phyloP scores from a whole-genome alignment of 2,888 invertebrate genomes.

The Drosophila neonasuta region DNA sequence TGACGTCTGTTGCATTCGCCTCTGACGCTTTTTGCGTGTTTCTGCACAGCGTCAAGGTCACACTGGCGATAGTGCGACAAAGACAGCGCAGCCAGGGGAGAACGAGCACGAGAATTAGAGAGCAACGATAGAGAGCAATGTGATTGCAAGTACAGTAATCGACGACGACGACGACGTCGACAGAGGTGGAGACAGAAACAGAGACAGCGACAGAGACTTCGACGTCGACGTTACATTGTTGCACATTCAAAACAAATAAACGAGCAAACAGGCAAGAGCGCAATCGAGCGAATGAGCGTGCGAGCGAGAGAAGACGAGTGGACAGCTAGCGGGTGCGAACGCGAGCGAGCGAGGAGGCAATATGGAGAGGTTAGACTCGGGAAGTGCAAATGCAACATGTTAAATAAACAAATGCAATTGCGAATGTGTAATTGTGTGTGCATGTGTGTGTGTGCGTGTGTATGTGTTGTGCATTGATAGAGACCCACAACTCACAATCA shows the following conservation, averaged over 20 bases:
- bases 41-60: constrained; percentile 58
- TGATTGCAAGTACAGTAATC: constrained; percentile 36
- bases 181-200: constrained; percentile 1
- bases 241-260: constrained; percentile 47
- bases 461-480: constrained; percentile 21
- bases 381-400: constrained; percentile 65
- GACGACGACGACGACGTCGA: constrained; percentile 14
- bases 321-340: not conserved
- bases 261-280: constrained; percentile 28
- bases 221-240: constrained; percentile 46
- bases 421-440: not conserved
- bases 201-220: constrained; percentile 2
- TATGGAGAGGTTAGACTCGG: constrained; percentile 6
- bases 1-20: constrained; percentile 20
- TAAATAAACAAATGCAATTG: constrained; percentile 57
- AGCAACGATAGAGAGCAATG: constrained; percentile 1
- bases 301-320: not conserved
- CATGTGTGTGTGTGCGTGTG: not conserved
- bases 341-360: not conserved
- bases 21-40: constrained; percentile 13
- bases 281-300: constrained; percentile 18
- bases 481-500: constrained; percentile 50
- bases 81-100: constrained; percentile 4
- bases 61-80: constrained; percentile 14
- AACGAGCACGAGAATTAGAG: not conserved